Evolutionary conservation across 2,888 invertebrate genomes (phyloP).

Genomic region (Coelopa pilipes): DNA sequence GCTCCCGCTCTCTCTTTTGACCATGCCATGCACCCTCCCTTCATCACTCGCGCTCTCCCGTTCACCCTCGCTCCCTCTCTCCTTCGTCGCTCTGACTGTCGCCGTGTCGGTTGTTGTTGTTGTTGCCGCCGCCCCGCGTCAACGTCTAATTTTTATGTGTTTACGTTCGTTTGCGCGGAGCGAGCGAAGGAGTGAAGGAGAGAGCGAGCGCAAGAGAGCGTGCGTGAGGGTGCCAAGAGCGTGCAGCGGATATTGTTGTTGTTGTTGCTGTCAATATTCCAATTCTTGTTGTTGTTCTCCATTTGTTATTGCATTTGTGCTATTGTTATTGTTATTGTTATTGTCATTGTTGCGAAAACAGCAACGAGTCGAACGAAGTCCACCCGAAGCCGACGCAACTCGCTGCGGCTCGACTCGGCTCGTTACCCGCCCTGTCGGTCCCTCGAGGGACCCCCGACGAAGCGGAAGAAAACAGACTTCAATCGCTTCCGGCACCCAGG

Average conservation of each 20-base stretch:
- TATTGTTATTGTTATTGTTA: constrained; percentile 19
- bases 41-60: background rate
- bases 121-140: background rate
- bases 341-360: constrained; percentile 10
- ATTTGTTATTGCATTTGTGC: no score
- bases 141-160: constrained; percentile 31
- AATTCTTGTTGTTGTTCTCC: background rate
- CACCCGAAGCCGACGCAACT: no score
- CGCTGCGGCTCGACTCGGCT: no score
- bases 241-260: constrained; percentile 23
- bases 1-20: background rate
- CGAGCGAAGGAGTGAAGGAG: no score
- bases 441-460: no score
- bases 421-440: no score
- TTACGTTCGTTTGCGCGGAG: constrained; percentile 37
- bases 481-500: no score
- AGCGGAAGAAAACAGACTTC: no score
- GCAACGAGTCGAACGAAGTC: background rate
- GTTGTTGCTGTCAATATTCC: constrained; percentile 2
- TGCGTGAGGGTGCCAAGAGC: background rate
- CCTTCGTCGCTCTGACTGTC: no score
- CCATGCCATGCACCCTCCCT: no score
- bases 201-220: no score
- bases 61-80: background rate
- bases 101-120: constrained; percentile 6